A percentile compares a stretch with the other conserved stretches of the same genome.
These are phyloP conservation scores for Alviniconcha strummeri DNA, from an alignment of 2,888 invertebrate genomes.

Conservation along the genomic window DNA sequence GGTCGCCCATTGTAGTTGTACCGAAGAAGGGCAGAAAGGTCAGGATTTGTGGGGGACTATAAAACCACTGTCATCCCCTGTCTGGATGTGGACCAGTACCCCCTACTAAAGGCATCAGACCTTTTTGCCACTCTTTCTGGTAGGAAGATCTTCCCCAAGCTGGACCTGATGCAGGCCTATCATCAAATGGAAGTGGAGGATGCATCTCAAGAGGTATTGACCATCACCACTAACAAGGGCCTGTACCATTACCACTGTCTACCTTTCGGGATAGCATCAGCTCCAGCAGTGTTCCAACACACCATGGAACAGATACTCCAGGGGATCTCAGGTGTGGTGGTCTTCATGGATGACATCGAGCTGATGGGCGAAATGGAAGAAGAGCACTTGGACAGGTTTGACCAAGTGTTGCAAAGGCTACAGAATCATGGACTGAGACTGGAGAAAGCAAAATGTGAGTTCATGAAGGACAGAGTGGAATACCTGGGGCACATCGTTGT, in stretches of 20 bases:
- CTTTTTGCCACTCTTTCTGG: constrained; percentile 51
- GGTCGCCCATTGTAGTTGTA: constrained; percentile 38
- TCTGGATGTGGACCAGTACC: constrained; percentile 56
- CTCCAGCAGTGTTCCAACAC: constrained; percentile 21
- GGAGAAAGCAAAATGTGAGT: not conserved
- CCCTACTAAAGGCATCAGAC: constrained; percentile 50
- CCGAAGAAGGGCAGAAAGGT: constrained; percentile 39
- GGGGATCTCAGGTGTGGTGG: not conserved
- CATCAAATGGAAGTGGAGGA: constrained; percentile 41
- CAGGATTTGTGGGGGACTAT: constrained; percentile 55
- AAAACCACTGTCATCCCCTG: constrained; percentile 52
- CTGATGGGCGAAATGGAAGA: constrained; percentile 17
- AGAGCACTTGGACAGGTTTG: constrained; percentile 21
- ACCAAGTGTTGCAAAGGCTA: constrained; percentile 17
- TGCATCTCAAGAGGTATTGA: constrained; percentile 23
- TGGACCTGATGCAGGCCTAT: constrained; percentile 39
- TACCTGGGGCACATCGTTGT: constrained; percentile 38
- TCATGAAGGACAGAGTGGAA: constrained; percentile 25
- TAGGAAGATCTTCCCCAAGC: constrained; percentile 39
- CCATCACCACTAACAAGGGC: constrained; percentile 29
- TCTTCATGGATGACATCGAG: constrained; percentile 27
- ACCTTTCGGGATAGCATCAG: constrained; percentile 34
- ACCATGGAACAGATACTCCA: constrained; percentile 25
- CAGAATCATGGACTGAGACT: constrained; percentile 22
- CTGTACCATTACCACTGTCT: constrained; percentile 36